A percentile compares a stretch with the other conserved stretches of the same genome.
phyloP scores from a whole-genome alignment of 2,797 vertebrate species.

The Macrochelys suwanniensis region DNA sequence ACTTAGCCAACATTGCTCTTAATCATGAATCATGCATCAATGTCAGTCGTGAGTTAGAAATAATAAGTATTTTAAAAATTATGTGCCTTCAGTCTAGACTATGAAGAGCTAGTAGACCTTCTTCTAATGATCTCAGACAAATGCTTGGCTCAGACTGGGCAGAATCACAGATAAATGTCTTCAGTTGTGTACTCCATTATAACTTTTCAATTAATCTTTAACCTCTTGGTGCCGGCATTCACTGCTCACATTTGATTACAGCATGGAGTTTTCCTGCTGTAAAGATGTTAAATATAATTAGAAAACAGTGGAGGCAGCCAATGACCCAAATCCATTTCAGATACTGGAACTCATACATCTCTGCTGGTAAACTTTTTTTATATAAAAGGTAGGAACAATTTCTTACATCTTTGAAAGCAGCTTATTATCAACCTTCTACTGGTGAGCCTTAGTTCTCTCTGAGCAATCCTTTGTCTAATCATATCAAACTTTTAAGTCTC shows the following conservation, averaged over 20 bases:
- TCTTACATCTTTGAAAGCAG: background rate
- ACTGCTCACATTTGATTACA: constrained; percentile 46
- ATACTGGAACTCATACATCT: constrained; percentile 9
- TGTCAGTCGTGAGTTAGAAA: constrained; percentile 53
- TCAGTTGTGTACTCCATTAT: constrained; percentile 45
- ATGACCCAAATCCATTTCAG: constrained; percentile 28
- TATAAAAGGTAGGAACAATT: background rate
- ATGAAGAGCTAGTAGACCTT: constrained; percentile 58
- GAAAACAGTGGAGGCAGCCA: constrained; percentile 46
- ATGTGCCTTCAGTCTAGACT: constrained; percentile 27
- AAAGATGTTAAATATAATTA: constrained; percentile 33
- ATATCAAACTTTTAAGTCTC: constrained; percentile 26
- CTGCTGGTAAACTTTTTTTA: background rate
- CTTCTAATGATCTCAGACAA: constrained; percentile 64
- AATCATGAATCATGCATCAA: background rate
- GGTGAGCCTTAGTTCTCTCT: constrained; percentile 13
- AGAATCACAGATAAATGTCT: constrained; percentile 55
- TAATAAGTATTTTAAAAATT: constrained; percentile 43
- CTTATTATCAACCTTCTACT: background rate
- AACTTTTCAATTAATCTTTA: constrained; percentile 58
- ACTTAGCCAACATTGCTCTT: background rate
- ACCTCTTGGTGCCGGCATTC: constrained; percentile 44
- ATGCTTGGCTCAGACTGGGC: constrained; percentile 33
- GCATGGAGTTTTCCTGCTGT: background rate
- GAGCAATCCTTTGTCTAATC: background rate